Base-by-base conservation (phyloP, 1,140 invertebrate species). In the Pseudomyrmex sp. region DNA sequence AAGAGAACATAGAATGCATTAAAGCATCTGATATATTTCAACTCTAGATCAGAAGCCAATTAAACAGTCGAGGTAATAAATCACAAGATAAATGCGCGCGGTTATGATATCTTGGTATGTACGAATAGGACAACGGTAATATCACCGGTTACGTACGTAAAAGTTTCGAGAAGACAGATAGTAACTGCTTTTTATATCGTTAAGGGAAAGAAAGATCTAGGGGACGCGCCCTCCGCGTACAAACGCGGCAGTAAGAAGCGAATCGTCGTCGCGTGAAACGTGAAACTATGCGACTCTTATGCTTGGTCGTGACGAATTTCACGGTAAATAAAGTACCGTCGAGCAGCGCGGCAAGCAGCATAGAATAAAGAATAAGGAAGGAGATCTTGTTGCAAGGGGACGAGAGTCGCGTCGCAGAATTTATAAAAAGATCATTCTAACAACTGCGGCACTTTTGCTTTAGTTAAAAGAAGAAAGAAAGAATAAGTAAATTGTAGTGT, bases 241-340 rank as follows among this genome's bases (percentile, higher is more conserved):
- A 80, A 61, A 79, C 52, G 69, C 20, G 46, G 10, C 52, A 18
- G 59, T 69, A 82, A 66, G 58, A 89, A 84, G 87, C 83, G 65
- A 86, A 86, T 86, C 76, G 84, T 73, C 52, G 87, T 86, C 56
- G 88, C 82, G 76, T 88, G 82, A 89, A 89, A 89, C 82, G 66
- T 69, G 66, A 82, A 70, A 82, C 70, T 73, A 66, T 18, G 84
- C 74, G 68, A 20, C 56, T 65, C 82, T 86, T 82, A 56, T 73
- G 75, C 26, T 68, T 82, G 62, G 80, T 80, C 82, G 80, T 68
- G 84, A 89, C 73, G 79, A 89, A 90, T 90, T 89, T 90, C 77
- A 87, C 88, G 86, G 86, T 52, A 83, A 88, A 88, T 88, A 90
- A 88, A 90, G 56, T 77, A 26, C 35, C 48, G 58, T 20, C 52